Percentiles rank a stretch among this genome's conserved stretches.
Conservation (phyloP, 2,113 vertebrate genomes). For the Cercocebus atys region DNA sequence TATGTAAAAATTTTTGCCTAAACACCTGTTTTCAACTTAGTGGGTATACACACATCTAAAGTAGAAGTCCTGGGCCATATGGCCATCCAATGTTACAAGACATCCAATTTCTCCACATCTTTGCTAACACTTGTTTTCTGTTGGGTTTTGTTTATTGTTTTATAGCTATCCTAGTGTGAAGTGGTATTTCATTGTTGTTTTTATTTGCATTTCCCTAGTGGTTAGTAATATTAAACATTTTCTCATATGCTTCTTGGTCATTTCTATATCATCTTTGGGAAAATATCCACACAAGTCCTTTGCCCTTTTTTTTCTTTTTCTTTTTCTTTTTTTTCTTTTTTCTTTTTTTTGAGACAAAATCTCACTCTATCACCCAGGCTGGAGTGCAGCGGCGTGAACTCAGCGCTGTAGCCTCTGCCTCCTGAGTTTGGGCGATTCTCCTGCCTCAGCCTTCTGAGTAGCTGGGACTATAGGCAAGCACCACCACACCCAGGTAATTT, state of each 20-base stretch:
- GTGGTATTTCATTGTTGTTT: not conserved
- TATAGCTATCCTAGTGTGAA: no score
- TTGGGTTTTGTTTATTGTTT: not conserved
- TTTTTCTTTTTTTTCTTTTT: no score
- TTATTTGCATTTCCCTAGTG: not conserved
- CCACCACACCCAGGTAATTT: not conserved
- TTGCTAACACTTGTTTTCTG: not conserved
- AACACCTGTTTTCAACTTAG: not conserved
- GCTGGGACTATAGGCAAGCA: not conserved
- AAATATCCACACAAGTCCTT: not conserved
- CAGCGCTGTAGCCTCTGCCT: not conserved
- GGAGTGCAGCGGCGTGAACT: not conserved
- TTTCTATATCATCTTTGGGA: not conserved
- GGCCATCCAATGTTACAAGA: no score
- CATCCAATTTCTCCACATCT: no score
- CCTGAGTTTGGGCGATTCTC: not conserved
- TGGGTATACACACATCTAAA: no score
- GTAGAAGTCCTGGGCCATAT: not conserved
- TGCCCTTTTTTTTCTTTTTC: no score
- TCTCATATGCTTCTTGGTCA: not conserved
- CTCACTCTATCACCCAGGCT: not conserved
- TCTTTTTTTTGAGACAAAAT: not conserved
- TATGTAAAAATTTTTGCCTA: not conserved
- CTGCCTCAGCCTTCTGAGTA: not conserved
- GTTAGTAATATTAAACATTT: not conserved